These are phyloP conservation scores for Aplysina aerophoba DNA, from an alignment of 37 sponge, comb jelly and placozoan species.

Conservation along the genomic window DNA sequence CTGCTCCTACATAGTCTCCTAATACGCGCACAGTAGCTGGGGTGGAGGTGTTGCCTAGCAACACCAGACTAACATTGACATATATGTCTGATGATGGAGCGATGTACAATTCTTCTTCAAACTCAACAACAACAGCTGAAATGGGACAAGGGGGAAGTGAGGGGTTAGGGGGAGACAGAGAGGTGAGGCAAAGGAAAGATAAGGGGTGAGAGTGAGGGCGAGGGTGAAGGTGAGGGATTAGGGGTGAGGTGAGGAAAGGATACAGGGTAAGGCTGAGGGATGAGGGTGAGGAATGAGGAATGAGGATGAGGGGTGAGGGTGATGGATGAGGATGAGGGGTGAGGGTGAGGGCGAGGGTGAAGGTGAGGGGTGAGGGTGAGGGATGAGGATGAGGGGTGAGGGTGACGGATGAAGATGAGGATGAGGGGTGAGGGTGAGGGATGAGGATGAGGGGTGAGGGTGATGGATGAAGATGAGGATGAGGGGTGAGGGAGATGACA, in stretches of 20 bases:
- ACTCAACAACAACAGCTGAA: not conserved
- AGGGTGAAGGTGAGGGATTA: not conserved
- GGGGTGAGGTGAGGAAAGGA: not conserved
- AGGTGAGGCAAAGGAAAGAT: constrained; percentile 16
- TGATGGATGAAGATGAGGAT: too few relatives aligned
- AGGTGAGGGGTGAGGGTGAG: too few relatives aligned
- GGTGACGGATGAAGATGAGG: too few relatives aligned
- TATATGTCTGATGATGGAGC: not conserved
- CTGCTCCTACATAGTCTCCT: constrained; percentile 10
- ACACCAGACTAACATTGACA: constrained; percentile 1
- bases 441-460: too few relatives aligned
- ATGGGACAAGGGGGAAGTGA: constrained; percentile 2
- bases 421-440: too few relatives aligned
- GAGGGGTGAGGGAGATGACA: too few relatives aligned
- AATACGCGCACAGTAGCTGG: not conserved
- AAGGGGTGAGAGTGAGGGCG: constrained; percentile 14
- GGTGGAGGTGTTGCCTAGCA: not conserved
- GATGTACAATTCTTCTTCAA: not conserved
- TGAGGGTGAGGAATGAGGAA: too few relatives aligned
- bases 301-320: too few relatives aligned
- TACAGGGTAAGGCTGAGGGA: too few relatives aligned
- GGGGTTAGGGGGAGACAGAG: constrained; percentile 2
- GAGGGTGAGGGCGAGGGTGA: too few relatives aligned
- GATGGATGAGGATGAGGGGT: too few relatives aligned
- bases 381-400: too few relatives aligned